Conservation (phyloP, 1,140 invertebrate genomes). For the Formica exsecta region DNA sequence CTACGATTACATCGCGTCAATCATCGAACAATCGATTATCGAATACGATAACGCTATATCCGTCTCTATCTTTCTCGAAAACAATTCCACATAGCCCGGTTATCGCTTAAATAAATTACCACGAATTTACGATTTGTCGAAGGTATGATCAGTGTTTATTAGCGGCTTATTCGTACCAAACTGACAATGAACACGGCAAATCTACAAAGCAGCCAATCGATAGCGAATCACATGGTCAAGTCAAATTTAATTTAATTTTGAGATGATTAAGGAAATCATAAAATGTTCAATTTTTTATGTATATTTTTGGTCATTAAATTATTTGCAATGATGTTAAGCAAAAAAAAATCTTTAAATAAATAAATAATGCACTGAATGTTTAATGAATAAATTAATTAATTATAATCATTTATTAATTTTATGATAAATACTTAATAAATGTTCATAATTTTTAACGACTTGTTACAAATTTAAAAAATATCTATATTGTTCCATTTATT, state of each 20-base stretch:
- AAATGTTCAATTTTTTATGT: background rate
- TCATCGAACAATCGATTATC: conserved; percentile 62
- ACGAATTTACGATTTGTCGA: conserved; percentile 19
- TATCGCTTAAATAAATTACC: conserved; percentile 51
- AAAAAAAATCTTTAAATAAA: background rate
- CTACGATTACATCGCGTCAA: conserved; percentile 52
- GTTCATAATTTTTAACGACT: background rate
- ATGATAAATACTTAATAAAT: background rate
- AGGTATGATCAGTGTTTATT: conserved; percentile 29
- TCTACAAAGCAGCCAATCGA: conserved; percentile 9
- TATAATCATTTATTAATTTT: background rate
- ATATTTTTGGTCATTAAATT: conserved; percentile 11
- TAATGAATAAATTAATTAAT: background rate
- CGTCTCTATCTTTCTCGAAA: background rate
- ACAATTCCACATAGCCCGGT: conserved; percentile 17
- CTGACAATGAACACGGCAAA: background rate
- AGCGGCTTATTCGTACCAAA: background rate
- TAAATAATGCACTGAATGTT: background rate
- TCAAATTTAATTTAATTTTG: conserved; percentile 2
- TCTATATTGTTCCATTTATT: background rate
- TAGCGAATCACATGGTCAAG: conserved; percentile 15
- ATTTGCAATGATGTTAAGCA: background rate
- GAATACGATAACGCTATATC: conserved; percentile 30
- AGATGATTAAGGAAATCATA: background rate
- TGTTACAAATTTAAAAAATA: background rate